phyloP scores from a whole-genome alignment of 2,797 vertebrate genomes.

The Menidia menidia region DNA sequence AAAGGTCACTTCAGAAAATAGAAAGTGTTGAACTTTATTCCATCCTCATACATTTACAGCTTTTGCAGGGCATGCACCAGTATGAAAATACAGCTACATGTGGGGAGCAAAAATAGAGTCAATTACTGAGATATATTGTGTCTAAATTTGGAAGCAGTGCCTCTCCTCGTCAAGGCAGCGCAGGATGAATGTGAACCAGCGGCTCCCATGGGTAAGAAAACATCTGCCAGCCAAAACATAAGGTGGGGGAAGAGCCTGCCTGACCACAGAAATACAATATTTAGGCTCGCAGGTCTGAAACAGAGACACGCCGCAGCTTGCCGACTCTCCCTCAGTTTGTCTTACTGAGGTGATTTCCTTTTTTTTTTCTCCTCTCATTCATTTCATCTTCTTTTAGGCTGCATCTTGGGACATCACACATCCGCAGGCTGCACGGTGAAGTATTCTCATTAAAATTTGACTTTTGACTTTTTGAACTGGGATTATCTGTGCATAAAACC shows the following conservation, averaged over 20 bases:
- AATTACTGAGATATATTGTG: slow-evolving; percentile 51
- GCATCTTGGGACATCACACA: neutral
- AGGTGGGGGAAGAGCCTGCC: slow-evolving; percentile 8
- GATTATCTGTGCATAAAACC: neutral
- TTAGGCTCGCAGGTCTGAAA: slow-evolving; percentile 46
- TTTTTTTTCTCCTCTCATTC: neutral
- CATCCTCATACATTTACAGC: neutral
- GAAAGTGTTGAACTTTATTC: neutral
- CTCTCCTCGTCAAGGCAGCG: slow-evolving; percentile 52
- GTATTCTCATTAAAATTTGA: neutral
- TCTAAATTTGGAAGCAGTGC: slow-evolving; percentile 64
- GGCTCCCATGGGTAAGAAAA: slow-evolving; percentile 57
- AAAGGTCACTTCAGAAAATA: neutral
- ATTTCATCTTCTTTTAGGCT: slow-evolving; percentile 2
- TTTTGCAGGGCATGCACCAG: neutral
- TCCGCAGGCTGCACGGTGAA: slow-evolving; percentile 7
- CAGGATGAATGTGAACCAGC: slow-evolving; percentile 57
- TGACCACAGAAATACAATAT: slow-evolving; percentile 42
- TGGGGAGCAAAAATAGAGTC: slow-evolving; percentile 46
- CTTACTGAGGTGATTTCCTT: slow-evolving; percentile 3
- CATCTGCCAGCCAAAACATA: slow-evolving; percentile 70
- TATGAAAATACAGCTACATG: slow-evolving; percentile 27
- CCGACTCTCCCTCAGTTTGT: slow-evolving; percentile 19
- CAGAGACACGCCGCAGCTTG: slow-evolving; percentile 24
- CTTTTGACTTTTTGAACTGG: neutral